Evolutionary conservation across 2,113 vertebrate species (phyloP).

Genomic region (Tetrax tetrax): DNA sequence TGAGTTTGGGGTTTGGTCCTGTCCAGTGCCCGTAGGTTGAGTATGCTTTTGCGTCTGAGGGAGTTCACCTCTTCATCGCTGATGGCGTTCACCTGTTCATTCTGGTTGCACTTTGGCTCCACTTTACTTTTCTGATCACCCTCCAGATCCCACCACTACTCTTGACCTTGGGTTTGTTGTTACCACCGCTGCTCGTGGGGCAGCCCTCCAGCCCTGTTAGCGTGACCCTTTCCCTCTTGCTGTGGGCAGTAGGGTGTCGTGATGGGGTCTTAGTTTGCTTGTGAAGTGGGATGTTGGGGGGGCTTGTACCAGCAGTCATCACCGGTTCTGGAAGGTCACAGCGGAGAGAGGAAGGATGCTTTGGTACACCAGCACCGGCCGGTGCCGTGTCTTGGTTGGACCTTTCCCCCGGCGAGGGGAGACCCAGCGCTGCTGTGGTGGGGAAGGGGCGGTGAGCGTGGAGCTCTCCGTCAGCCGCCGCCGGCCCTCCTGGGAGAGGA

Average conservation of each 20-base stretch:
- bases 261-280: neutral
- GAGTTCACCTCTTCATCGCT: neutral
- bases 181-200: neutral
- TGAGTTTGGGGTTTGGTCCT: neutral
- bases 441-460: neutral
- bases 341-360: neutral
- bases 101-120: neutral
- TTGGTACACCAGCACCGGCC: neutral
- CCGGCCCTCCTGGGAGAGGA: neutral
- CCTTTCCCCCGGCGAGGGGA: neutral
- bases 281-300: neutral
- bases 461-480: neutral
- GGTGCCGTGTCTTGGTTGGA: neutral
- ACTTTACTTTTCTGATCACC: neutral
- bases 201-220: neutral
- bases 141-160: too few relatives aligned
- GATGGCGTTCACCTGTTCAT: neutral
- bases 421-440: neutral
- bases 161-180: neutral
- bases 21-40: accelerated
- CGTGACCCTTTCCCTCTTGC: too few relatives aligned
- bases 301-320: neutral
- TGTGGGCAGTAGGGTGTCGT: accelerated
- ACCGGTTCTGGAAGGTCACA: accelerated
- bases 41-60: neutral